Percentiles rank a stretch among this genome's conserved stretches.
Evolutionary conservation across 2,113 vertebrate species (phyloP).

Genomic region (Oceanites oceanicus): DNA sequence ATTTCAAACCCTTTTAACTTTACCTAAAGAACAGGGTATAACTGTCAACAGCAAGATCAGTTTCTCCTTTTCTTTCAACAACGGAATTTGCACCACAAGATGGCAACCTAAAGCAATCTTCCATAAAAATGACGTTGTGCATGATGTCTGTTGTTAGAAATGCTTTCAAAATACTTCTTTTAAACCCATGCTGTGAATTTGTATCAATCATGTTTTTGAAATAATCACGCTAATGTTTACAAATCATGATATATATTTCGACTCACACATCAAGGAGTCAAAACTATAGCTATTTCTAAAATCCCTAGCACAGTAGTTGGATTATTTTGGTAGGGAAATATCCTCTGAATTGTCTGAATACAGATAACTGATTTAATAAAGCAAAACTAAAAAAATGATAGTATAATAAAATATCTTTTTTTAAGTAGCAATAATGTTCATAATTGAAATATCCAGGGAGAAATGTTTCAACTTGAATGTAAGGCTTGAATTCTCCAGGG

Average conservation of each 20-base stretch:
- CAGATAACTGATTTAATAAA: background rate
- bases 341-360: background rate
- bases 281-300: background rate
- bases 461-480: background rate
- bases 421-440: background rate
- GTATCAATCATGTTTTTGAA: slow-evolving; percentile 10
- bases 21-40: background rate
- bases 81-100: slow-evolving; percentile 31
- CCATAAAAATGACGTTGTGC: background rate
- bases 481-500: background rate
- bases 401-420: background rate
- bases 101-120: slow-evolving; percentile 63
- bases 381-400: background rate
- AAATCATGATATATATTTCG: background rate
- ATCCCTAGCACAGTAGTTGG: background rate
- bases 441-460: background rate
- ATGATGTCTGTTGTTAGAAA: background rate
- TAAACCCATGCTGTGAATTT: slow-evolving; percentile 4
- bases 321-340: background rate
- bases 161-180: background rate
- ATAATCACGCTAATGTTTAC: background rate
- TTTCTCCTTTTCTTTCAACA: background rate
- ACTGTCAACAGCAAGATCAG: background rate
- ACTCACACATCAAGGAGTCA: background rate
- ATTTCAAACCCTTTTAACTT: background rate